Evolutionary conservation across 2,888 invertebrate genomes (phyloP), one percentile per base, ranked within the genome.

Genomic region (Caenorhabditis panamensis): DNA sequence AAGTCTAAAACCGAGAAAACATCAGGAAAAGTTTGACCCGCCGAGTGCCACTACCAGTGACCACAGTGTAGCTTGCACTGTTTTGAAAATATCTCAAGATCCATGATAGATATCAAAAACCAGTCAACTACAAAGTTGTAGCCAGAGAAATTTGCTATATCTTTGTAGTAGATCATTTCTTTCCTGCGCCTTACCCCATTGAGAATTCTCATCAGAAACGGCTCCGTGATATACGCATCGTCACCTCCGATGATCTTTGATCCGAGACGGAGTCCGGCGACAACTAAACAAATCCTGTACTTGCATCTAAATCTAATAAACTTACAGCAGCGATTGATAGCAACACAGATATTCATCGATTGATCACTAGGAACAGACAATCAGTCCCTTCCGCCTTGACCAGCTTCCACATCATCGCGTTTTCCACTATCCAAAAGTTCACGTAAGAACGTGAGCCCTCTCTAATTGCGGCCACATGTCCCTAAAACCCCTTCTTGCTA

Each of bases 301-400:
- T n/a, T n/a, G n/a, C n/a, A n/a, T n/a, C n/a, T n/a, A n/a, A n/a
- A n/a, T n/a, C n/a, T n/a, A n/a, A n/a, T n/a, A 31, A 47, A 71
- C 69, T 61, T 16, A 71, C 69, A 62, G 13, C 61, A 71, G 22
- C 44, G 41, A 47, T 71, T 71, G 26, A 71, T 56, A 24, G 62
- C 62, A 37, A 54, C 31, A 41, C 71, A 71, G 31, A 63, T 47
- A 44, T 71, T 71, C 71, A 71, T 71, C 26, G 49, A 41, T 41
- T 31, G 31, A 31, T 31, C n/a, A n/a, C n/a, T n/a, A n/a, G n/a
- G n/a, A n/a, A n/a, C 20, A 26, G 3, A 16, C 37, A 41, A 18
- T 1, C 4, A 22, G 51, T 36, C 13, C 18, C 9, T 63, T 6
- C 51, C n/a, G n/a, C n/a, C n/a, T n/a, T n/a, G n/a, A n/a, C n/a